Base-by-base conservation (phyloP, 92 coral and sea anemone species). In the Zoanthus sansibaricus region DNA sequence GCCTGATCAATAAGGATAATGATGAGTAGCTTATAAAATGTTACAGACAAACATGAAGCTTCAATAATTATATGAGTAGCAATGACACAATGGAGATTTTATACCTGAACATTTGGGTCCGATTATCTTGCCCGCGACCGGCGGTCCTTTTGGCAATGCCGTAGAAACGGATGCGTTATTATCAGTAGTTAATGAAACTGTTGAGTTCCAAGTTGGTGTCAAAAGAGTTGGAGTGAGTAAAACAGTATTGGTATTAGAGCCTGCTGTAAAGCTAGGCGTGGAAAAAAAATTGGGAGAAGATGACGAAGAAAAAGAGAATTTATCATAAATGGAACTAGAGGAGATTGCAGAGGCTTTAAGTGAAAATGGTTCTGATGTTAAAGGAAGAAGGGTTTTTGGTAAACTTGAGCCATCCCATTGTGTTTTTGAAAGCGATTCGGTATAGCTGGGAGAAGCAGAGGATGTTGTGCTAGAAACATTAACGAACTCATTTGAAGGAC, bases 61-160 rank as follows among this genome's bases (percentile, higher is more conserved):
- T 4, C 25, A 62, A 5, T 18, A 9, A 1, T 17, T 16, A 62
- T 17, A 17, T 4, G 20, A 62, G n/a, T 62, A 9, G 69, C 30
- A 62, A 3, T 17, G 8, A 17, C 1, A 7, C 21, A 62, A 62
- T 48, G 67, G 25, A 48, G 15, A 49, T 21, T 33, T 64, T n/a
- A 20, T 66, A 80, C 85, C 85, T 67, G 85, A 71, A 69, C 85
- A 80, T 17, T 67, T 55, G 1, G 75, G 58, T 12, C 46, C 21
- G 6, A 45, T 62, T 12, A 45, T 80, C 16, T 46, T 33, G 46
- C 55, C 12, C 12, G 56, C 58, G 18, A 75, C 45, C 12, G 85
- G 55, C 37, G 58, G 55, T 7, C 14, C 45, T 18, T 10, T 2
- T 64, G 85, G 7, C 46, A 25, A 16, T 20, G 45, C 75, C 46